Conservation (phyloP, 2,888 invertebrate species). For the Cyclophora albipunctata region DNA sequence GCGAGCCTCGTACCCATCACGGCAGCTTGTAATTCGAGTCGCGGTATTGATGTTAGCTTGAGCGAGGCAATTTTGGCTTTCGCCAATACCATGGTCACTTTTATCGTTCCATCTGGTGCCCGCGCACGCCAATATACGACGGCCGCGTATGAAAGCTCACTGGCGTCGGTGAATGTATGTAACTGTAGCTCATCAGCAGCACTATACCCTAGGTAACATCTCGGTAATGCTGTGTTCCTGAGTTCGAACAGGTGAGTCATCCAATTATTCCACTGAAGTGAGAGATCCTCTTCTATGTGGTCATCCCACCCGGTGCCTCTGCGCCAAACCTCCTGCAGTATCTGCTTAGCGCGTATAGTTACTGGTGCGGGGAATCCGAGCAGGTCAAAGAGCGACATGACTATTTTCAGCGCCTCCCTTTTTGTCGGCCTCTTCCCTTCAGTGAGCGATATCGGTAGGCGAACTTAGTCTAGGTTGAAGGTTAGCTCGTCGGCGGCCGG, state of each 20-base stretch:
- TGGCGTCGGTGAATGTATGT: slow-evolving; percentile 23
- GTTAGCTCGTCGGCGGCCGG: background rate
- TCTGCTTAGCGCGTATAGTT: background rate
- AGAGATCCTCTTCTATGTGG: background rate
- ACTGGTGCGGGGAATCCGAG: background rate
- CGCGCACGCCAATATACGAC: slow-evolving; percentile 11
- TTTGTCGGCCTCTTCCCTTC: background rate
- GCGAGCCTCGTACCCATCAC: background rate
- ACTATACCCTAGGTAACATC: background rate
- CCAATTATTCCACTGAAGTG: background rate
- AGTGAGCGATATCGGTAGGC: background rate
- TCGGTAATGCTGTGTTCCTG: slow-evolving; percentile 6
- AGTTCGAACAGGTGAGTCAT: slow-evolving; percentile 1
- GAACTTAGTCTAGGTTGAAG: background rate
- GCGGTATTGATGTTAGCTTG: background rate
- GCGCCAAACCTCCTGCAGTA: slow-evolving; percentile 1
- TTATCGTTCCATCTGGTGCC: background rate
- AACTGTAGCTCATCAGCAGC: background rate
- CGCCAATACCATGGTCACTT: background rate
- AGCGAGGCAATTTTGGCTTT: slow-evolving; percentile 5
- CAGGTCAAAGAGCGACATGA: slow-evolving; percentile 1
- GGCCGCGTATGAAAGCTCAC: slow-evolving; percentile 15
- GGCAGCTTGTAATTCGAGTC: background rate
- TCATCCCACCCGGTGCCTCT: slow-evolving; percentile 1
- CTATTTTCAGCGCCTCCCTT: background rate